phyloP scores from a whole-genome alignment of 2,888 invertebrate genomes.

The Oasisia sp. region DNA sequence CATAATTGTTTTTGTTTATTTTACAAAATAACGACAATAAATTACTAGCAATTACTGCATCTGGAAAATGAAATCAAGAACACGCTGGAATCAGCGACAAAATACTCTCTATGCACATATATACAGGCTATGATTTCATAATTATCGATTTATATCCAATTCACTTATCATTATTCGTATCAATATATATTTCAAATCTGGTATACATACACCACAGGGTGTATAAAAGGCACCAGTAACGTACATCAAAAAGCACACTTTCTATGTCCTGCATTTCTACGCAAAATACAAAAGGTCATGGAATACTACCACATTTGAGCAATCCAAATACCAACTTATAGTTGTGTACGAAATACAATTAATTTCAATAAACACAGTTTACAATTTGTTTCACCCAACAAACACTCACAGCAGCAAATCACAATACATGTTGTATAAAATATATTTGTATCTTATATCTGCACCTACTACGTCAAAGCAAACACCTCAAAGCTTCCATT shows the following conservation, averaged over 20 bases:
- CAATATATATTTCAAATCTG: constrained; percentile 6
- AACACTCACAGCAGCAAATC: not conserved
- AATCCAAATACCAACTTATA: not conserved
- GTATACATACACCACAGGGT: not conserved
- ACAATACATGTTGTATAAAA: not conserved
- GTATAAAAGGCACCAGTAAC: constrained; percentile 2
- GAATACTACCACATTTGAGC: not conserved
- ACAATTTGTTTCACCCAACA: not conserved
- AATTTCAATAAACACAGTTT: not conserved
- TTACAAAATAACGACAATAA: not conserved
- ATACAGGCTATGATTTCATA: not conserved
- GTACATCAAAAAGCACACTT: not conserved
- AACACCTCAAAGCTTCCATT: not conserved
- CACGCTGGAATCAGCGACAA: not conserved
- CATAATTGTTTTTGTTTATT: not conserved
- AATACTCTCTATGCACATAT: not conserved
- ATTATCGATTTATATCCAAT: constrained; percentile 12
- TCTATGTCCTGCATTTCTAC: not conserved
- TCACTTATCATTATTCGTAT: not conserved
- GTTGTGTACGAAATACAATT: not conserved
- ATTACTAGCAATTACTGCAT: constrained; percentile 17
- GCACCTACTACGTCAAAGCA: not conserved
- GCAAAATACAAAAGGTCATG: constrained; percentile 5
- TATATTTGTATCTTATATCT: not conserved
- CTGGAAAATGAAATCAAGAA: not conserved